Conservation (phyloP, 2,888 invertebrate species). For the Cephus pygmeus region DNA sequence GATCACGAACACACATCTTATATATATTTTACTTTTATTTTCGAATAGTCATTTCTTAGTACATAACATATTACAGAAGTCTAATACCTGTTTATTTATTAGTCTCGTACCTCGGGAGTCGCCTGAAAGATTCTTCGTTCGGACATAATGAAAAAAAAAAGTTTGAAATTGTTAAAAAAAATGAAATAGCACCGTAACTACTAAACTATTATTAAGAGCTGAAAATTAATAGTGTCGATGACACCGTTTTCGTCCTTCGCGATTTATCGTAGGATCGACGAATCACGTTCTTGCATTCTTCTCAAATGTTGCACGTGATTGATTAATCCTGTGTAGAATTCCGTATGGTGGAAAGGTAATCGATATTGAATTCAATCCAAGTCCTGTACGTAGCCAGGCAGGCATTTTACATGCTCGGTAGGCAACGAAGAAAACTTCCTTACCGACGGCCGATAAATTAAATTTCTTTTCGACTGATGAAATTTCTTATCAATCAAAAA, state of each 20-base stretch:
- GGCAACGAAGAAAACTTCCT: background rate
- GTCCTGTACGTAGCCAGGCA: no score
- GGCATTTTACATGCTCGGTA: background rate
- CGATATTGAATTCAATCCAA: no score
- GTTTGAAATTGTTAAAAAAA: background rate
- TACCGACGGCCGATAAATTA: background rate
- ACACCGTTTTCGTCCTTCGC: background rate
- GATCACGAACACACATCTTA: background rate
- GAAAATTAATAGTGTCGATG: background rate
- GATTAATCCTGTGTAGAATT: background rate
- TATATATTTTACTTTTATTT: conserved; percentile 32
- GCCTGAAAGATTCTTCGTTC: background rate
- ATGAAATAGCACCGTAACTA: background rate
- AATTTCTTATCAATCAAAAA: background rate
- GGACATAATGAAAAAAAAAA: background rate
- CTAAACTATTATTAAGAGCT: background rate
- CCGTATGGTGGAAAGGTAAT: no score
- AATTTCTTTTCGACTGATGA: background rate
- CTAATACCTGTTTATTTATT: conserved; percentile 21
- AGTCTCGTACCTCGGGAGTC: background rate
- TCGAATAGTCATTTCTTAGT: conserved; percentile 31
- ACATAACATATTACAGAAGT: conserved; percentile 20
- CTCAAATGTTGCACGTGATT: background rate
- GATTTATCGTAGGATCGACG: background rate
- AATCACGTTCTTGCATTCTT: background rate